Base-by-base conservation (phyloP, 2,113 vertebrate genomes). In the Ctenomys sociabilis region DNA sequence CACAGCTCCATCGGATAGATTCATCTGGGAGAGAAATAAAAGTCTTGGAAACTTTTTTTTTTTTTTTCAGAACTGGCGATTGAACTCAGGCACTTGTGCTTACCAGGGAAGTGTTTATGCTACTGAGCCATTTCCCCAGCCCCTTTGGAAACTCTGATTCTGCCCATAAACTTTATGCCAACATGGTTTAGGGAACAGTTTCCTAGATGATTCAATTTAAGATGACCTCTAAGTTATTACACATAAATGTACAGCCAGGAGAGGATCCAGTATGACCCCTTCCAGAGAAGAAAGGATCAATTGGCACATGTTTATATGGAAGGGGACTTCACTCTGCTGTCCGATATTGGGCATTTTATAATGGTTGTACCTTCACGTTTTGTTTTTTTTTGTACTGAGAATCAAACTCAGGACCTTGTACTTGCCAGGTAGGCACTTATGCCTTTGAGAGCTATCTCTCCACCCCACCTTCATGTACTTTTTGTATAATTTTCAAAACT, bases 401-500 rank as follows among this genome's bases (percentile, higher is more conserved):
- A 13, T 54, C 54, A 54, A 54, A 54, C 54, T 57, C 16, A 57
- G 16, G 54, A 57, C 54, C 54, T 57, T 19, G 4, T 57, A 57
- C 54, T 57, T 57, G 16, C 54, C 54, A 57, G 54, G 54, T 17
- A 57, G 54, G 54, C 4, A 17, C 16, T 57, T 57, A 57, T 17
- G 54, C 17, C 54, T 57, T 57, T 57, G 54, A 57, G 54, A 57
- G 16, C 17, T 57, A 57, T 57, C 54, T 57, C 54, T 17, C 54
- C 54, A 57, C 54, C 54, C 54, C 14, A 37, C 5, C 52, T 49
- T 93, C 82, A 95, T 26, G n/a, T n/a, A 85, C 35, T 57, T 75
- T 49, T 92, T 64, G 28, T 7, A 26, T 94, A 59, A 78, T 83
- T 96, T 91, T 93, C 26, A 97, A 89, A 96, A 85, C 14, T 35